Conservation (phyloP, 2,888 invertebrate species). For the Oxycera nigricornis region DNA sequence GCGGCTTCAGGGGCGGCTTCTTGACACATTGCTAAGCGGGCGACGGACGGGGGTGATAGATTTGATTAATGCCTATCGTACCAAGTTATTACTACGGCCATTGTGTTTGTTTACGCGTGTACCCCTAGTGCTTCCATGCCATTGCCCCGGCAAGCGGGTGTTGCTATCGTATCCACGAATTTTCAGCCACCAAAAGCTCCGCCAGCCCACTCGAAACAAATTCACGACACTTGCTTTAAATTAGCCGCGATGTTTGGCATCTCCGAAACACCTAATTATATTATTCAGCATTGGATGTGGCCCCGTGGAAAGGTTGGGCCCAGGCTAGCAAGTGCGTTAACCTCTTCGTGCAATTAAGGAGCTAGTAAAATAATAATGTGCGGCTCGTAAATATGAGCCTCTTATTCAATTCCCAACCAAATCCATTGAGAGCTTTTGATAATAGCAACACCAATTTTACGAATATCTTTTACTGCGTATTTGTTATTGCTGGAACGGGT, state of each 20-base stretch:
- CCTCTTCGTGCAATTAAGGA: slow-evolving; percentile 6
- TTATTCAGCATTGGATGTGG: background rate
- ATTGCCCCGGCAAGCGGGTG: slow-evolving; percentile 1
- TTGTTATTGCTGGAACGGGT: background rate
- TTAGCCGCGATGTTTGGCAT: slow-evolving; percentile 2
- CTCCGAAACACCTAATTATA: background rate
- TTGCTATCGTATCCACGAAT: slow-evolving; percentile 6
- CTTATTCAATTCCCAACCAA: background rate
- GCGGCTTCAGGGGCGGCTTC: background rate
- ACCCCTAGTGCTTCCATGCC: slow-evolving; percentile 3
- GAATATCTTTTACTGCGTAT: background rate
- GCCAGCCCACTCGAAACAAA: background rate
- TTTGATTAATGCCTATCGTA: slow-evolving; percentile 19
- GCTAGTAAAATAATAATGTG: background rate
- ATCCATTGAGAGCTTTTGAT: background rate
- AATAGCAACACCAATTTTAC: background rate
- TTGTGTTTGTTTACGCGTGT: slow-evolving; percentile 19
- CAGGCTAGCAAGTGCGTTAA: slow-evolving; percentile 7
- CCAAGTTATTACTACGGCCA: slow-evolving; percentile 15
- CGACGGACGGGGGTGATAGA: background rate
- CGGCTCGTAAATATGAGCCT: background rate
- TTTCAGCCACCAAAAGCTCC: slow-evolving; percentile 9
- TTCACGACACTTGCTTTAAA: background rate
- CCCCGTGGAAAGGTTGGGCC: background rate
- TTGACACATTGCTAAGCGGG: background rate